A percentile compares a stretch with the other conserved stretches of the same genome.
These are phyloP conservation scores for Clarias macrocephalus DNA, from an alignment of 2,113 vertebrate species.

Conservation along the genomic window DNA sequence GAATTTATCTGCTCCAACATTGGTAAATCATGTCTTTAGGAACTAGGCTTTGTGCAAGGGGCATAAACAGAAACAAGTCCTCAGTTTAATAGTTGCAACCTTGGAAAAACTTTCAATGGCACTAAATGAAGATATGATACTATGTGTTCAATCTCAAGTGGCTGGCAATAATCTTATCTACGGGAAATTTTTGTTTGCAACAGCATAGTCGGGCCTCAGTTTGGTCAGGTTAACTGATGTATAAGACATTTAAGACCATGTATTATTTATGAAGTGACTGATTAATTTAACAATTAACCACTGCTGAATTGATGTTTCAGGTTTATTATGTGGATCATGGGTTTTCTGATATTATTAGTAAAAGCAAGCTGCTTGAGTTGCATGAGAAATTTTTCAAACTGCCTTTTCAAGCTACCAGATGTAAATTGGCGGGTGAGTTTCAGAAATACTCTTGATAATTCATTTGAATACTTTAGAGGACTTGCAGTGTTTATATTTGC, in stretches of 20 bases:
- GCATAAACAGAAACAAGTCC: not conserved
- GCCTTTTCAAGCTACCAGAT: constrained; percentile 90
- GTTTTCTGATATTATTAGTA: constrained; percentile 84
- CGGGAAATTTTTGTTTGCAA: not conserved
- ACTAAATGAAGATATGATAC: not conserved
- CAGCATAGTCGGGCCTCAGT: not conserved
- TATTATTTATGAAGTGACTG: not conserved
- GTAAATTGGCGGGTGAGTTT: constrained; percentile 89
- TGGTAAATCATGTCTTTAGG: not conserved
- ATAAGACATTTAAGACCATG: not conserved
- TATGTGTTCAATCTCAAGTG: not conserved
- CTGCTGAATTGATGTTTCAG: constrained; percentile 62
- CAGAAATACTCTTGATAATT: not conserved
- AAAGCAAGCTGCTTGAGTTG: constrained; percentile 82
- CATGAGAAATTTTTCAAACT: constrained; percentile 81
- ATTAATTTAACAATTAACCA: not conserved
- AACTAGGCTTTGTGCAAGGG: not conserved
- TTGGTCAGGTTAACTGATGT: not conserved
- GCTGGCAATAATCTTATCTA: not conserved
- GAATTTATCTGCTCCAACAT: not conserved
- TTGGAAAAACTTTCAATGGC: not conserved
- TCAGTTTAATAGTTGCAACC: not conserved
- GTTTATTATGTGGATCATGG: constrained; percentile 93
- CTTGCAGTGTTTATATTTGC: not conserved
- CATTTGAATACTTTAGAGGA: not conserved